Conservation (phyloP, 2,113 vertebrate genomes). For the Cygnus buccinator region DNA sequence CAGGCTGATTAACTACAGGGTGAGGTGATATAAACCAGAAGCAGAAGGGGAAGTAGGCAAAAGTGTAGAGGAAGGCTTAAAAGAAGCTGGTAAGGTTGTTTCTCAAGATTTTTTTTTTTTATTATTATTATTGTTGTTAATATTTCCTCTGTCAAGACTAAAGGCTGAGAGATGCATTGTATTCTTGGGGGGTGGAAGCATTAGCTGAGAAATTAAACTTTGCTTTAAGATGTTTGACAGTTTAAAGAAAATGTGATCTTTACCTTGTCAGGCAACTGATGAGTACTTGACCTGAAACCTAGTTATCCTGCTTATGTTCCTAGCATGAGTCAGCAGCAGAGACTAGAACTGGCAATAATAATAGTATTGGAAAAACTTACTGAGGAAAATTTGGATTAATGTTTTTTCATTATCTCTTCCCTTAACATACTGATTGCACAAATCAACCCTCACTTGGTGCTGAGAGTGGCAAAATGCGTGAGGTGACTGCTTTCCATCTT, state of each 20-base stretch:
- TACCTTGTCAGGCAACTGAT: neutral
- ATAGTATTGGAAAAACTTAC: neutral
- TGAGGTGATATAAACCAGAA: conserved; percentile 1
- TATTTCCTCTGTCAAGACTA: neutral
- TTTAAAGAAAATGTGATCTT: conserved; percentile 26
- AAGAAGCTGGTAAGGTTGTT: neutral
- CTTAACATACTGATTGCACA: neutral
- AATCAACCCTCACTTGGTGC: neutral
- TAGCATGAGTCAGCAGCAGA: neutral
- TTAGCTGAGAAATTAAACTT: neutral
- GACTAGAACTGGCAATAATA: neutral
- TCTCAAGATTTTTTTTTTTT: neutral
- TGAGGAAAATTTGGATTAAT: conserved; percentile 14
- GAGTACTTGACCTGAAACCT: conserved; percentile 33
- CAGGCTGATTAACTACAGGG: neutral
- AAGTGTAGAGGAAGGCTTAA: neutral
- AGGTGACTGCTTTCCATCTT: neutral
- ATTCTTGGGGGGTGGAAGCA: neutral
- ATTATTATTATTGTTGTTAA: neutral
- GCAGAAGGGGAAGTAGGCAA: neutral
- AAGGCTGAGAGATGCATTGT: neutral
- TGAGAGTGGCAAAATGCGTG: neutral
- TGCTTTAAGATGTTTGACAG: neutral
- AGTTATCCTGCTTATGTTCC: neutral
- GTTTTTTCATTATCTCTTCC: neutral